A percentile compares a stretch with the other conserved stretches of the same genome.
phyloP scores from a whole-genome alignment of 2,888 invertebrate species.

The Epicampocera succincta region DNA sequence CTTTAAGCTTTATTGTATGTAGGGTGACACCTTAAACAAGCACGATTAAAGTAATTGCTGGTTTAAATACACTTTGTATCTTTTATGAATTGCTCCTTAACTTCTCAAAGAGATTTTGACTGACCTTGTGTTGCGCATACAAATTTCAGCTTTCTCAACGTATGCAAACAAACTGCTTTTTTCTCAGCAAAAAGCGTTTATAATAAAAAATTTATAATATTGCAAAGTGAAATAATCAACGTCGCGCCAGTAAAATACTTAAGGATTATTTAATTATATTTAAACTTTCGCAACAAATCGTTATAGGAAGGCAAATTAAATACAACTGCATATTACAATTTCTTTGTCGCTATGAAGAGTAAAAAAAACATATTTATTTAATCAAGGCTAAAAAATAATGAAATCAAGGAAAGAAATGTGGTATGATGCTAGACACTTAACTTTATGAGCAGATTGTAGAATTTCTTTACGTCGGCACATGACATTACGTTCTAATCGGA shows the following conservation, averaged over 20 bases:
- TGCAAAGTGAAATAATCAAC: conserved; percentile 23
- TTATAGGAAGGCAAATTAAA: conserved; percentile 7
- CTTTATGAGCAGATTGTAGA: too few species aligned
- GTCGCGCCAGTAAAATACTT: conserved; percentile 52
- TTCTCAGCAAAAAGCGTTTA: background rate
- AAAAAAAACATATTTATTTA: conserved; percentile 19
- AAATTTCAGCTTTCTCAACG: background rate
- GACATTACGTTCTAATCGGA: too few species aligned
- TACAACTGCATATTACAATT: background rate
- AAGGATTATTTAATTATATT: conserved; percentile 53
- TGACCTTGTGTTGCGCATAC: background rate
- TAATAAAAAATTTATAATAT: conserved; percentile 15
- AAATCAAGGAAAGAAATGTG: too few species aligned
- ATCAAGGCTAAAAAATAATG: too few species aligned
- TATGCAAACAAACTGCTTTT: background rate
- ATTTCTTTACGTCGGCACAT: too few species aligned
- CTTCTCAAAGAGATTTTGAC: background rate
- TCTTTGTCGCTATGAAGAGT: too few species aligned
- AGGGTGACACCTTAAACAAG: too few species aligned
- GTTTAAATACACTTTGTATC: too few species aligned
- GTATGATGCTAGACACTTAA: too few species aligned
- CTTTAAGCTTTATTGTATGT: too few species aligned
- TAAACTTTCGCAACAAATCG: conserved; percentile 33
- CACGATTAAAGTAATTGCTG: too few species aligned
- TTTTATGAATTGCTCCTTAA: background rate